Conservation (phyloP, 2,797 vertebrate genomes). For the Erethizon dorsatum region DNA sequence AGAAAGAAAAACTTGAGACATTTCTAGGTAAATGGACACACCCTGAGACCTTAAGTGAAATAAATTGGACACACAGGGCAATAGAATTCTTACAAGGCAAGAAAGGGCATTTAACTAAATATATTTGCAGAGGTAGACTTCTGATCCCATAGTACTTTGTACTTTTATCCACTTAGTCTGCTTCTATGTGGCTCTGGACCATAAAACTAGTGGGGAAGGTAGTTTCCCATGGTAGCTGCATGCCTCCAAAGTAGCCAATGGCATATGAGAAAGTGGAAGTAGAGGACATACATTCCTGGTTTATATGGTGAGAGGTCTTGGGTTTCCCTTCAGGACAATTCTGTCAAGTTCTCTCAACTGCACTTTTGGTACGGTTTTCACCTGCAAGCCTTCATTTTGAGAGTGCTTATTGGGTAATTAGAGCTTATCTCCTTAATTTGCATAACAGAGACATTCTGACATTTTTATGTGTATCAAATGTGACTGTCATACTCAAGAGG, state of each 20-base stretch:
- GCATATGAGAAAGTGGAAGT: neutral
- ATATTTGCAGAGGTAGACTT: neutral
- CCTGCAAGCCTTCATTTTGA: constrained; percentile 40
- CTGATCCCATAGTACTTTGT: neutral
- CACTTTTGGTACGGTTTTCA: constrained; percentile 35
- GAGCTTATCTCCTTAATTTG: constrained; percentile 40
- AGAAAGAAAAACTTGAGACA: no score
- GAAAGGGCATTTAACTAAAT: neutral
- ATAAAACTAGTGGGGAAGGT: neutral
- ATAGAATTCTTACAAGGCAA: neutral
- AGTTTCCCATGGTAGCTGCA: neutral
- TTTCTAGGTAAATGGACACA: no score
- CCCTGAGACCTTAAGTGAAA: no score
- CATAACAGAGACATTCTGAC: constrained; percentile 15
- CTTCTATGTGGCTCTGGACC: neutral
- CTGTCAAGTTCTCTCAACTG: neutral
- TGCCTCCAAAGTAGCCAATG: neutral
- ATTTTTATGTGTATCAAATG: constrained; percentile 49
- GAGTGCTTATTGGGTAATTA: constrained; percentile 9
- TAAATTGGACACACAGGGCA: neutral
- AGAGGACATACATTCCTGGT: neutral
- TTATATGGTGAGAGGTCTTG: neutral
- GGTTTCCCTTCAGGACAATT: neutral
- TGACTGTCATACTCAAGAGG: constrained; percentile 54
- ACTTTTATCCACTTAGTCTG: neutral